Evolutionary conservation across 2,888 invertebrate species (phyloP), one percentile per base, ranked within the genome.

Genomic region (Apamea crenata): DNA sequence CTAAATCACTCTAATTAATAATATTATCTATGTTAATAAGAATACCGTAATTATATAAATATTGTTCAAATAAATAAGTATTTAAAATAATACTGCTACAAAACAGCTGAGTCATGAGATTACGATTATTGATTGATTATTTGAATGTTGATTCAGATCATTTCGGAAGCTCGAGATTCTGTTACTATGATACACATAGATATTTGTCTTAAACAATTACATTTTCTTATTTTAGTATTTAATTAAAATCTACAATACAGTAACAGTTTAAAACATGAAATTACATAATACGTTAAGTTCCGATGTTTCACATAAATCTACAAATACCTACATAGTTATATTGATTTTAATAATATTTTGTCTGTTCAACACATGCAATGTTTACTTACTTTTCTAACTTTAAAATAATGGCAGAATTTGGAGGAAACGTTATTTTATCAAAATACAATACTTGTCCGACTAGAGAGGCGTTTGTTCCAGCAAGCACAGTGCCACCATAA

Each of bases 401-500:
- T 71, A 97, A 91, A 83, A 97, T 91, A 12, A 96, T 91, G 71
- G 96, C 97, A 65, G 96, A 96, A 91, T 96, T 93, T 12, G 96
- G 95, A 47, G 93, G 91, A 91, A 97, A 96, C 25, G 95, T 96
- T 68, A 97, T 93, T 76, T 94, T 91, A 85, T 97, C 94, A 84
- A 97, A 96, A 84, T 96, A 96, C 69, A 97, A 84, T 47, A 94
- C 91, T 90, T 95, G 90, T 5, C 96, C 96, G 69, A 96, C 86
- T 70, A 95, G 88, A 50, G 95, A 93, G 0, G 85, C 86, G 82
- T 97, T 96, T 32, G 97, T 96, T 21, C 94, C 93, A 63, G 95
- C 96, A 44, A 96, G 94, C 5, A 97, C 96, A 3, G 93, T 95
- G 0, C 99, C 99, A 73, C 98, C 98, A 91, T 98, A 99, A 92